Conservation (phyloP, 2,113 vertebrate species). For the Formicarius rufipectus region DNA sequence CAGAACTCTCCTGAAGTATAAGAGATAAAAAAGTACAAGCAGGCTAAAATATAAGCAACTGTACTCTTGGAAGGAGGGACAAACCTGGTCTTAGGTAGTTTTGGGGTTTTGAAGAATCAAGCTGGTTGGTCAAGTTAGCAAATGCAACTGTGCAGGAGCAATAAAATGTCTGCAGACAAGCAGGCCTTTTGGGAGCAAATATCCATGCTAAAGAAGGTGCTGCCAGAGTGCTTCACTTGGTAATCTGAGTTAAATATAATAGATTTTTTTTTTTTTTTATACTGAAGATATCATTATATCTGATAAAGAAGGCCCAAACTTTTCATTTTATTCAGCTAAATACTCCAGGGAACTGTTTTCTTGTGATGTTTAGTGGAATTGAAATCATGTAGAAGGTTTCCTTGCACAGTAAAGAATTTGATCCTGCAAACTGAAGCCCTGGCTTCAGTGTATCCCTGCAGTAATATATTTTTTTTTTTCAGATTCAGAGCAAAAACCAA, state of each 20-base stretch:
- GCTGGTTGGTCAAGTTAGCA: background rate
- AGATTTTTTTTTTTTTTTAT: background rate
- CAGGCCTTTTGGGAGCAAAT: background rate
- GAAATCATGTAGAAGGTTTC: background rate
- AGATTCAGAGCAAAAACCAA: background rate
- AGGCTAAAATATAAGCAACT: background rate
- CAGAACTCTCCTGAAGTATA: background rate
- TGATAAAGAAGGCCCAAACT: background rate
- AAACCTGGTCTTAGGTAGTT: background rate
- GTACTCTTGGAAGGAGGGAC: background rate
- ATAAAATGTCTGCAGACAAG: background rate
- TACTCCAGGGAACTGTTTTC: background rate
- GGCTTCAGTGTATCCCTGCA: background rate
- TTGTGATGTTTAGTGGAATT: background rate
- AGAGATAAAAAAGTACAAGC: background rate
- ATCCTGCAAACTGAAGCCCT: background rate
- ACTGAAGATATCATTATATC: background rate
- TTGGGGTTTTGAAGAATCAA: background rate
- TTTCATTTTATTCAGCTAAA: background rate
- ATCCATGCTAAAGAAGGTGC: background rate
- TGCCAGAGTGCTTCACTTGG: background rate
- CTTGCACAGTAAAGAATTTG: background rate
- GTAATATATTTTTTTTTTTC: background rate
- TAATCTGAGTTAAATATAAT: too few relatives aligned
- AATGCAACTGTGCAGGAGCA: background rate